These are phyloP conservation scores for Helicoverpa zea DNA, from an alignment of 1,140 invertebrate genomes.

Conservation along the genomic window DNA sequence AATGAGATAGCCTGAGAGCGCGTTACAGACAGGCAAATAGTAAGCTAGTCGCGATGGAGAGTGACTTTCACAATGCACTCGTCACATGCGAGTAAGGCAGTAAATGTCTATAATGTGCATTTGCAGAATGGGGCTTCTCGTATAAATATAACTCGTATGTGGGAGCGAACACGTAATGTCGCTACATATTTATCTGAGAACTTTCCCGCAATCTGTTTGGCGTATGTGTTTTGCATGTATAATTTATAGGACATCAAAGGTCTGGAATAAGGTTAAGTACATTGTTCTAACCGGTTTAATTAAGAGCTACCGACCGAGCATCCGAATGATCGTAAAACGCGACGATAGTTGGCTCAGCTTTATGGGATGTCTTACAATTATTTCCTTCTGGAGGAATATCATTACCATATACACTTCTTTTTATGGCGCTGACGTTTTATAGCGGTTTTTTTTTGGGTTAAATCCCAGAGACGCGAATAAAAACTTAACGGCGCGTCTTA, in stretches of 20 bases:
- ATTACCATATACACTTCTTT: conserved; percentile 60
- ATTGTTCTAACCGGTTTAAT: conserved; percentile 59
- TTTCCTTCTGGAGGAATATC: conserved; percentile 61
- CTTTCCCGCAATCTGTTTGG: conserved; percentile 29
- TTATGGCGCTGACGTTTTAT: conserved; percentile 66
- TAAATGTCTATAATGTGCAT: conserved; percentile 27
- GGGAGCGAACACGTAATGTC: conserved; percentile 4
- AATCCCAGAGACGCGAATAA: conserved; percentile 41
- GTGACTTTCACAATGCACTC: conserved; percentile 33
- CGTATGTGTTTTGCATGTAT: conserved; percentile 52
- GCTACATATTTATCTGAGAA: conserved; percentile 35
- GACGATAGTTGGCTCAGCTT: conserved; percentile 45
- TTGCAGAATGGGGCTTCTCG: conserved; percentile 23
- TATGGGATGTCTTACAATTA: conserved; percentile 63
- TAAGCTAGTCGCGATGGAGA: conserved; percentile 17
- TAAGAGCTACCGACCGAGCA: conserved; percentile 50
- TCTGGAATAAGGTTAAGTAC: conserved; percentile 48
- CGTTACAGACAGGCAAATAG: conserved; percentile 14
- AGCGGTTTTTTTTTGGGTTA: conserved; percentile 53
- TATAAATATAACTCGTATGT: not conserved
- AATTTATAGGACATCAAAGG: conserved; percentile 57
- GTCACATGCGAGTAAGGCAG: conserved; percentile 16
- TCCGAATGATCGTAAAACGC: conserved; percentile 60
- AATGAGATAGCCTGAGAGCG: conserved; percentile 26
- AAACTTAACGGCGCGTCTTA: conserved; percentile 19